A percentile compares a stretch with the other conserved stretches of the same genome.
Evolutionary conservation across 1,140 invertebrate genomes (phyloP).

Genomic region (Acromyrmex echinatior): DNA sequence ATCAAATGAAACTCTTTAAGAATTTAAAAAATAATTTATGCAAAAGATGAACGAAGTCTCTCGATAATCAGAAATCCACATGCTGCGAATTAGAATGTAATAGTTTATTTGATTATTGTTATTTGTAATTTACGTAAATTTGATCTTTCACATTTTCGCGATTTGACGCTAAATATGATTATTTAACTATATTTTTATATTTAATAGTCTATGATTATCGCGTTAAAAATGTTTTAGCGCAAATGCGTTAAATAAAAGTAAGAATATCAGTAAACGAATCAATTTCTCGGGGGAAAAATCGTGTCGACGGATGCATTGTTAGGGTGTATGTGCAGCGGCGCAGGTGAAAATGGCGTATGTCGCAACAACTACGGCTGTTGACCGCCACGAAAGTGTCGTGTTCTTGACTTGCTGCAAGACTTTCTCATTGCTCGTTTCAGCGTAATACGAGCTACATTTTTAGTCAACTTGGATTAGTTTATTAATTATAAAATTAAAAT

Average conservation of each 20-base stretch:
- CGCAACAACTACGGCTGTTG: constrained; percentile 43
- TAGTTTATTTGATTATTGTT: neutral
- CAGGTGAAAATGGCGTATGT: constrained; percentile 59
- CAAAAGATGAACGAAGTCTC: neutral
- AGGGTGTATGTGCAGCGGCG: constrained; percentile 42
- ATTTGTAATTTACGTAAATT: neutral
- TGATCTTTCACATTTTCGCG: neutral
- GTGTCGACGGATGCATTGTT: constrained; percentile 22
- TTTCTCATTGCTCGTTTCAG: constrained; percentile 32
- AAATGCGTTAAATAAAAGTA: neutral
- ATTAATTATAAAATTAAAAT: neutral
- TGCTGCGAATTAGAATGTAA: neutral
- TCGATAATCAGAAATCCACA: neutral
- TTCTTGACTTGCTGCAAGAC: constrained; percentile 42
- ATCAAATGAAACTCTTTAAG: neutral
- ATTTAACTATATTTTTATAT: constrained; percentile 3
- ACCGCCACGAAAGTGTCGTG: constrained; percentile 43
- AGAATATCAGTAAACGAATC: constrained; percentile 5
- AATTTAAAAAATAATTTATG: neutral
- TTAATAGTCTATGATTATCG: neutral
- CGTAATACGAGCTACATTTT: neutral
- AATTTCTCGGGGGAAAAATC: neutral
- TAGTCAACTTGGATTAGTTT: neutral
- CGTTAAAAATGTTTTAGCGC: neutral
- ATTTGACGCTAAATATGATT: neutral